These are phyloP conservation scores for Chamaetylas fuelleborni DNA, from an alignment of 2,113 vertebrate genomes.

Conservation along the genomic window DNA sequence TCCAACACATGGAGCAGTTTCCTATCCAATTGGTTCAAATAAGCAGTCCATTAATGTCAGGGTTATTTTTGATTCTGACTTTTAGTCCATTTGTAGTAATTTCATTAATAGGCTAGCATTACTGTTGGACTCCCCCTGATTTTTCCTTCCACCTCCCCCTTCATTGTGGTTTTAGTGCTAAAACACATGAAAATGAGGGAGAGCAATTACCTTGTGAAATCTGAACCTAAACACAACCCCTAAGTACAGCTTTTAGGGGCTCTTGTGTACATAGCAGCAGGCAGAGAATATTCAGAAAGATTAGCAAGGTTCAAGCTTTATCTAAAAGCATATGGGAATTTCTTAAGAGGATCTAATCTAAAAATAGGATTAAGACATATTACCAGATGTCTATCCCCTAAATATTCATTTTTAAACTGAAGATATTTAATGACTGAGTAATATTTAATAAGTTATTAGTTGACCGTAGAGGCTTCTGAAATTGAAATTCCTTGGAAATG, in stretches of 20 bases:
- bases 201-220: slow-evolving; percentile 44
- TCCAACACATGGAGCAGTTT: background rate
- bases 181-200: slow-evolving; percentile 47
- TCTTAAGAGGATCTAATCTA: slow-evolving; percentile 68
- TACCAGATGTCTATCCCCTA: slow-evolving; percentile 73
- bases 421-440: slow-evolving; percentile 77
- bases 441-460: slow-evolving; percentile 73
- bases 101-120: slow-evolving; percentile 26
- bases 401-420: slow-evolving; percentile 75
- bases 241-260: slow-evolving; percentile 25
- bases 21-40: background rate
- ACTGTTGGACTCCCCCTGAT: background rate
- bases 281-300: slow-evolving; percentile 53
- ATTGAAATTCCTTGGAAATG: slow-evolving; percentile 68
- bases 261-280: background rate
- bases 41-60: slow-evolving; percentile 23
- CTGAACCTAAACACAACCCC: slow-evolving; percentile 27
- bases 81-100: slow-evolving; percentile 22
- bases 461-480: slow-evolving; percentile 66
- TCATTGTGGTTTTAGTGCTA: background rate
- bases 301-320: slow-evolving; percentile 51
- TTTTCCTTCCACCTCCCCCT: background rate
- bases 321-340: slow-evolving; percentile 61
- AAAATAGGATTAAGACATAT: slow-evolving; percentile 73
- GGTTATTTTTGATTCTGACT: slow-evolving; percentile 35